Percentiles rank a stretch among this genome's conserved stretches.
Conservation (phyloP, 2,797 vertebrate genomes). For the Mormyrus proboscirostris region DNA sequence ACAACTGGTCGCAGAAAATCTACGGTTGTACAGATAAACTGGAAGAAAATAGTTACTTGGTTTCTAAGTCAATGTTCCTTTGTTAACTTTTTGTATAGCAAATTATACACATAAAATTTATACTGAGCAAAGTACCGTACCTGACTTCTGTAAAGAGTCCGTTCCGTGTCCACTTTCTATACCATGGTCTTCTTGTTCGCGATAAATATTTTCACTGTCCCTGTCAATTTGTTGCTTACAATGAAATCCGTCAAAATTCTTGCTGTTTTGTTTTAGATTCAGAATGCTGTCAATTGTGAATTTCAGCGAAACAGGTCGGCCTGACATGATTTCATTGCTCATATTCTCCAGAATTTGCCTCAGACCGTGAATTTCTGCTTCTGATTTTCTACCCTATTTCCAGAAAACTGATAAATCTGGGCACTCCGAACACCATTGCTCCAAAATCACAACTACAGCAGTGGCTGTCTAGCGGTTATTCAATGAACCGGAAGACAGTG, state of each 20-base stretch:
- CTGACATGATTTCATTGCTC: slow-evolving; percentile 67
- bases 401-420: slow-evolving; percentile 38
- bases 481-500: slow-evolving; percentile 49
- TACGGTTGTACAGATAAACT: not conserved
- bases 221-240: slow-evolving; percentile 28
- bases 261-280: slow-evolving; percentile 60
- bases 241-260: slow-evolving; percentile 48
- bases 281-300: slow-evolving; percentile 75
- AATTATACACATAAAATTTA: not conserved
- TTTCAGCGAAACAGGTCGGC: slow-evolving; percentile 64
- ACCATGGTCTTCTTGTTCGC: slow-evolving; percentile 38
- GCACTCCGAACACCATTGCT: slow-evolving; percentile 58
- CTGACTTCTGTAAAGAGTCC: slow-evolving; percentile 13
- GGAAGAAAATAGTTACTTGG: not conserved
- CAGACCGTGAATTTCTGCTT: slow-evolving; percentile 25
- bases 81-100: not conserved
- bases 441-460: slow-evolving; percentile 48
- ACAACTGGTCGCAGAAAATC: not conserved
- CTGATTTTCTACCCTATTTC: slow-evolving; percentile 11
- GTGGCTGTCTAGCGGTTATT: slow-evolving; percentile 40
- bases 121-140: not conserved
- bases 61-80: not conserved
- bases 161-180: slow-evolving; percentile 33
- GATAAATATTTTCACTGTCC: slow-evolving; percentile 42
- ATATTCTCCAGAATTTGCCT: slow-evolving; percentile 45